Conservation (phyloP, 2,113 vertebrate genomes). For the Eonycteris spelaea region DNA sequence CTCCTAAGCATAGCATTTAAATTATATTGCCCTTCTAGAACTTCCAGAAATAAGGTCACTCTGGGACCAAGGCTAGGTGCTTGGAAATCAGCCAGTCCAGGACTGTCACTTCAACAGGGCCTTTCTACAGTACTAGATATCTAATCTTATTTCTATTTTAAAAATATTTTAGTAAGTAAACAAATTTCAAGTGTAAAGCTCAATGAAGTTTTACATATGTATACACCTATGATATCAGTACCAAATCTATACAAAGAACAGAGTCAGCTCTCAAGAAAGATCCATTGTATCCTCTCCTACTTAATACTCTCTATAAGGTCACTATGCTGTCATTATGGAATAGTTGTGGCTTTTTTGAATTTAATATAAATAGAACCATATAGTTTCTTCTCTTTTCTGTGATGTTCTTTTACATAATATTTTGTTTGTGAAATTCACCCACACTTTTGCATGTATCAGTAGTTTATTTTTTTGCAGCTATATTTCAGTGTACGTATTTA, state of each 20-base stretch:
- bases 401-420: neutral
- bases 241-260: neutral
- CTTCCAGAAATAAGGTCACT: neutral
- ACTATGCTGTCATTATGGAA: neutral
- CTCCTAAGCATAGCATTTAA: neutral
- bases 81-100: neutral
- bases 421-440: neutral
- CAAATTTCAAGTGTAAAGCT: neutral
- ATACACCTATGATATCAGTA: neutral
- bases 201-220: neutral
- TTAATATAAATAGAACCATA: neutral
- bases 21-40: neutral
- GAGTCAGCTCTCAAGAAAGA: neutral
- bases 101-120: neutral
- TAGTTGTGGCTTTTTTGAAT: neutral
- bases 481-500: neutral
- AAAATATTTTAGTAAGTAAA: constrained; percentile 19
- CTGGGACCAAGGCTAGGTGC: neutral
- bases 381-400: neutral
- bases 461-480: neutral
- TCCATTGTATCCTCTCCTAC: neutral
- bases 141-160: neutral
- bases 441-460: neutral
- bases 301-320: neutral
- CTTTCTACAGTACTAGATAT: neutral